phyloP scores from a whole-genome alignment of 2,113 vertebrate genomes.

The Hippocampus zosterae region DNA sequence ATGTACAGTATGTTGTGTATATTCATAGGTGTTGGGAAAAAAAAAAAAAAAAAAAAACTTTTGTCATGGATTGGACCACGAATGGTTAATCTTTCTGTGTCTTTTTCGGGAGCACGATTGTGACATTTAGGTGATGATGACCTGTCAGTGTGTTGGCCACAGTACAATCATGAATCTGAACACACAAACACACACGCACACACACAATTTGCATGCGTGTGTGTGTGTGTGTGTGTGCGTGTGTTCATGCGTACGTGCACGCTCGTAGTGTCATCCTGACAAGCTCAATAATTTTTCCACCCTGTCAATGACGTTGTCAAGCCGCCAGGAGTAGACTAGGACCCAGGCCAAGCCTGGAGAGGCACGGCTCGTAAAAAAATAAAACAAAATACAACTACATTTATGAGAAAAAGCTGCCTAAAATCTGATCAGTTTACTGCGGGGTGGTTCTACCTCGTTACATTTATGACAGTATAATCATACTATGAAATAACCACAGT shows the following conservation, averaged over 20 bases:
- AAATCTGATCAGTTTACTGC: conserved; percentile 5
- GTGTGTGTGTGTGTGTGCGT: conserved; percentile 4
- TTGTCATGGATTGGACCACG: neutral
- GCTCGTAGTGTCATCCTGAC: conserved; percentile 9
- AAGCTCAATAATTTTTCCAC: conserved; percentile 38
- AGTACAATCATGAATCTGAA: conserved; percentile 19
- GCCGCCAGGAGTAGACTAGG: conserved; percentile 35
- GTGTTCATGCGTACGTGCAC: neutral
- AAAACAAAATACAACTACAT: conserved; percentile 21
- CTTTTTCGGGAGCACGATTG: conserved; percentile 1
- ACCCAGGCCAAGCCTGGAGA: conserved; percentile 9
- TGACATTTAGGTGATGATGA: conserved; percentile 25
- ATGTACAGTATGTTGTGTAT: neutral
- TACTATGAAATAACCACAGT: neutral
- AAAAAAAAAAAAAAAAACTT: neutral
- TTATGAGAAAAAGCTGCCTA: conserved; percentile 18
- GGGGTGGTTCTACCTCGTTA: neutral
- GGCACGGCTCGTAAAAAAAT: conserved; percentile 35
- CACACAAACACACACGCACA: neutral
- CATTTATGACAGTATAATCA: neutral
- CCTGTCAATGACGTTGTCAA: conserved; percentile 31
- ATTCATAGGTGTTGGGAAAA: neutral
- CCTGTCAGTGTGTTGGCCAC: conserved; percentile 12
- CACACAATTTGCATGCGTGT: conserved; percentile 5
- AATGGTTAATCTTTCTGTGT: neutral